Conservation (phyloP, 2,797 vertebrate species). For the Rhynchonycteris naso region DNA sequence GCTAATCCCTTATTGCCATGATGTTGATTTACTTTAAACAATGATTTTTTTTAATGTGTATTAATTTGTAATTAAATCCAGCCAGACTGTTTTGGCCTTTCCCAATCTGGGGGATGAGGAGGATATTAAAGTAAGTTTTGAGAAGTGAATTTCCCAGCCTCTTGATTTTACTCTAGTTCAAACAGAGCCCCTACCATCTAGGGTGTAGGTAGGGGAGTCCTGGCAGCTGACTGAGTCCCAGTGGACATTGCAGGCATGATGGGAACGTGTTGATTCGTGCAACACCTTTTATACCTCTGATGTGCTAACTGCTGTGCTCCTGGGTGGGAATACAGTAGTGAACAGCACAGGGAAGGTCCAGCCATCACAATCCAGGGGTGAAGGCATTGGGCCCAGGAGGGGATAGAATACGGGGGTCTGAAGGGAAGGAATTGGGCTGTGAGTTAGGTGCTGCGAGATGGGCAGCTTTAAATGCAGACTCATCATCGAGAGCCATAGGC, state of each 20-base stretch:
- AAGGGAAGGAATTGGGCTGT: not conserved
- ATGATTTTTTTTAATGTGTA: slow-evolving; percentile 79
- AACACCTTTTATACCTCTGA: not conserved
- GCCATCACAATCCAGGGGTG: not conserved
- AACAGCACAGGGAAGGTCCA: not conserved
- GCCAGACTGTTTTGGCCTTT: slow-evolving; percentile 85
- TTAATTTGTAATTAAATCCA: slow-evolving; percentile 88
- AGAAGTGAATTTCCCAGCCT: slow-evolving; percentile 82
- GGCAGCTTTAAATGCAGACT: not conserved
- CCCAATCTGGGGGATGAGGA: slow-evolving; percentile 80
- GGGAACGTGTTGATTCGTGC: not conserved
- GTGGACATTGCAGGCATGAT: not conserved
- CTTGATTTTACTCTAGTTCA: slow-evolving; percentile 66
- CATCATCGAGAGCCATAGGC: accelerated
- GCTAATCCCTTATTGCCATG: slow-evolving; percentile 83
- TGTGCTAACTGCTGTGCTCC: not conserved
- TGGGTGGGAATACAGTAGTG: not conserved
- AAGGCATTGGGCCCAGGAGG: not conserved
- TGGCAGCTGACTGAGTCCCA: not conserved
- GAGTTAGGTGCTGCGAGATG: not conserved
- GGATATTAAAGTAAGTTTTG: slow-evolving; percentile 89
- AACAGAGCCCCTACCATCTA: not conserved
- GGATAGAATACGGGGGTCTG: not conserved
- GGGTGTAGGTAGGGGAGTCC: not conserved
- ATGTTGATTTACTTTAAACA: slow-evolving; percentile 85